phyloP scores from a whole-genome alignment of 2,113 vertebrate species.

The Polypterus senegalus region DNA sequence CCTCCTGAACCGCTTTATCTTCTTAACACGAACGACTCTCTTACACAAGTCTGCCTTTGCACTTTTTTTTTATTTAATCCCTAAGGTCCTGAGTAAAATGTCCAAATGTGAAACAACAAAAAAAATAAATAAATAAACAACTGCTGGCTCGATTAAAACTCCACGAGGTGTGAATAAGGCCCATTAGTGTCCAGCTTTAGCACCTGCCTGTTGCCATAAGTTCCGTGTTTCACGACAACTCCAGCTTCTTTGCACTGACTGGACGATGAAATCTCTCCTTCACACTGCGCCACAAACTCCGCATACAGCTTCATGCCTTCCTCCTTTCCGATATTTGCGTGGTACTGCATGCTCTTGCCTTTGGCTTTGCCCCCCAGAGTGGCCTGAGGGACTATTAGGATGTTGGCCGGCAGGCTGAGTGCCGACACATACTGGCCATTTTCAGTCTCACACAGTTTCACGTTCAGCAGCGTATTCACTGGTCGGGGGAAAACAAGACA shows the following conservation, averaged over 20 bases:
- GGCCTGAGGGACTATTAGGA: constrained; percentile 84
- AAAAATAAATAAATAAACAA: too few species aligned
- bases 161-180: constrained; percentile 81
- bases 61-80: too few species aligned
- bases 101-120: too few species aligned
- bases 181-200: constrained; percentile 83
- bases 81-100: too few species aligned
- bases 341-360: constrained; percentile 81
- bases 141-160: constrained; percentile 54
- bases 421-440: constrained; percentile 64
- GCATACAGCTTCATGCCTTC: constrained; percentile 68
- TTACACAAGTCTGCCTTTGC: too few species aligned
- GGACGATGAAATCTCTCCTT: constrained; percentile 50
- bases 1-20: too few species aligned
- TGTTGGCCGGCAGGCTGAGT: constrained; percentile 66
- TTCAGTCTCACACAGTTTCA: constrained; percentile 73
- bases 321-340: constrained; percentile 76
- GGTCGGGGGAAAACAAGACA: constrained; percentile 1
- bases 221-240: constrained; percentile 61
- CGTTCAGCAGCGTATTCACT: constrained; percentile 68
- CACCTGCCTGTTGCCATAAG: constrained; percentile 83
- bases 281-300: constrained; percentile 64
- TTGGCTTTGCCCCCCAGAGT: constrained; percentile 77
- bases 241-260: constrained; percentile 41
- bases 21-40: too few species aligned